Base-by-base conservation (phyloP, 1,140 invertebrate genomes). In the Aphis gossypii region DNA sequence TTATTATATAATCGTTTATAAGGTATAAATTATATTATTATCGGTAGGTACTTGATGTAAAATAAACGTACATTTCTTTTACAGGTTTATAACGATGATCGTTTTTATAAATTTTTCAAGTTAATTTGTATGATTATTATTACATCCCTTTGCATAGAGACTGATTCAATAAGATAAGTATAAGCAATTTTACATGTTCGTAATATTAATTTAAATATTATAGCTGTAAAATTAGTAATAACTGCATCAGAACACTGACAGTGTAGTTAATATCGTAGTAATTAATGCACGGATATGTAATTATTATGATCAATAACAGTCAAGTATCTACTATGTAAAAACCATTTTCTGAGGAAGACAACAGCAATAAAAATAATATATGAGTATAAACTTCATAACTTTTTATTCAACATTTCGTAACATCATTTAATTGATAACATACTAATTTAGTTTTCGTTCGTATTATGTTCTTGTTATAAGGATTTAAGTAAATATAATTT, bases 401-500 rank as follows among this genome's bases (percentile, higher is more conserved):
- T 51, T 76, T 76, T 76, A 76, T 76, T 76, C n/a, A 76, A 44
- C 25, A 23, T 25, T n/a, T 46, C 41, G 1, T 87, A n/a, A 48
- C 21, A 48, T n/a, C 0, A 7, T 48, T 88, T 51, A 51, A 51
- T 88, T 48, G 86, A 51, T 88, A 88, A 88, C 48, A n/a, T 21
- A 51, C 14, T 76, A 54, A 54, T 76, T 76, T 5, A 30, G 44
- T 87, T 46, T n/a, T 23, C 41, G 30, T 38, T 11, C 8, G 14
- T 46, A 86, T 25, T 44, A 20, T 6, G 44, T 46, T 46, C 18
- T 87, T n/a, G 41, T 23, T 87, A 48, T 88, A 88, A 88, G 7
- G 30, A 88, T 88, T 88, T 88, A 41, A n/a, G n/a, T 88, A 88
- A 88, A 88, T 48, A 48, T n/a, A n/a, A 48, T 88, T 88, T 48